These are phyloP conservation scores for Microtus oregoni DNA, from an alignment of 2,113 vertebrate species.

Conservation along the genomic window DNA sequence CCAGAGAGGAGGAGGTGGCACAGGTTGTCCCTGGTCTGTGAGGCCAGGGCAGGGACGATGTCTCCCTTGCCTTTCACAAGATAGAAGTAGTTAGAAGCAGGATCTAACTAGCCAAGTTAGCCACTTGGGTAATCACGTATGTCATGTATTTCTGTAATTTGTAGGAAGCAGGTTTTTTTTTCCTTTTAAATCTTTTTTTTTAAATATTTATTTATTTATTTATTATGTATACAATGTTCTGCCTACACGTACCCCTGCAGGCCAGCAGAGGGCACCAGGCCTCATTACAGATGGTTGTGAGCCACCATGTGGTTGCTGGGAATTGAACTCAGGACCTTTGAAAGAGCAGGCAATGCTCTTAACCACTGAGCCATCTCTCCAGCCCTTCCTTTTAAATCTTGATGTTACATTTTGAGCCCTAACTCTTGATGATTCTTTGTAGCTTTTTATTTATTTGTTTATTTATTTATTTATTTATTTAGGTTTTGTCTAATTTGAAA, in stretches of 20 bases:
- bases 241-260: no score
- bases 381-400: constrained; percentile 30
- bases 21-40: background rate
- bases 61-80: background rate
- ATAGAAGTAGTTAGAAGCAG: background rate
- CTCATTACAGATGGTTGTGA: no score
- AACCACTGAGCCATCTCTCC: no score
- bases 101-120: background rate
- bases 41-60: background rate
- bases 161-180: background rate
- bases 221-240: no score
- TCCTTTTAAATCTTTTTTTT: constrained; percentile 34
- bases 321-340: no score
- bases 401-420: background rate
- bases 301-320: no score
- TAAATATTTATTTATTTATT: no score
- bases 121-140: background rate
- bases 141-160: constrained; percentile 1
- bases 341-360: no score
- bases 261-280: no score
- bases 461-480: background rate
- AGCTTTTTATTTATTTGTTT: background rate
- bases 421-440: background rate
- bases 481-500: background rate
- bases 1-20: background rate